Evolutionary conservation across 2,888 invertebrate genomes (phyloP).

Genomic region (Metallyticus violacea): DNA sequence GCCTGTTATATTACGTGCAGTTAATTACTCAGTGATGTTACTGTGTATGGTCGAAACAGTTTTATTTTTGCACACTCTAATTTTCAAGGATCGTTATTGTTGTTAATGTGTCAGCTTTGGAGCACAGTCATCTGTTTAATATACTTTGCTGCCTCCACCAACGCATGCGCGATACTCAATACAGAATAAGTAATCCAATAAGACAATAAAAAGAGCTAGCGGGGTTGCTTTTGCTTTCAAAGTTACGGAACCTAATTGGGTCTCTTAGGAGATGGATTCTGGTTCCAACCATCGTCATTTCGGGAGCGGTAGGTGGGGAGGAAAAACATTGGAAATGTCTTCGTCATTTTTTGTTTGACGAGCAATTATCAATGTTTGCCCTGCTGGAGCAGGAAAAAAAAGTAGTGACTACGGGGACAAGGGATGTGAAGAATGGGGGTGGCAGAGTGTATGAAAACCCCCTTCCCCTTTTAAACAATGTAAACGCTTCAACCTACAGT

Average conservation of each 20-base stretch:
- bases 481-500: not conserved
- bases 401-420: not conserved
- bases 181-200: not conserved
- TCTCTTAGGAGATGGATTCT: not conserved
- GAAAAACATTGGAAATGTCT: not conserved
- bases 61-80: too few relatives aligned
- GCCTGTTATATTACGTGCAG: too few relatives aligned
- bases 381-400: not conserved
- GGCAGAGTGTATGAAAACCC: not conserved
- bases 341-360: conserved; percentile 18
- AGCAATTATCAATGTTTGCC: conserved; percentile 20
- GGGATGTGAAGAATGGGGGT: not conserved
- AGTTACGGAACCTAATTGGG: not conserved
- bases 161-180: not conserved
- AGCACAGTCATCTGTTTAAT: not conserved
- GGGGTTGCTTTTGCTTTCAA: not conserved
- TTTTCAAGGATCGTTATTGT: too few relatives aligned
- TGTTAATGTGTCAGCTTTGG: too few relatives aligned
- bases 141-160: not conserved
- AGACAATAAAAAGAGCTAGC: not conserved
- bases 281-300: not conserved
- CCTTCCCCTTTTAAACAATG: not conserved
- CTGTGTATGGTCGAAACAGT: too few relatives aligned
- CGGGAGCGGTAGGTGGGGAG: not conserved
- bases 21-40: too few relatives aligned